A percentile compares a stretch with the other conserved stretches of the same genome.
phyloP scores from a whole-genome alignment of 92 coral and sea anemone species.

The Virgularia gustaviana region DNA sequence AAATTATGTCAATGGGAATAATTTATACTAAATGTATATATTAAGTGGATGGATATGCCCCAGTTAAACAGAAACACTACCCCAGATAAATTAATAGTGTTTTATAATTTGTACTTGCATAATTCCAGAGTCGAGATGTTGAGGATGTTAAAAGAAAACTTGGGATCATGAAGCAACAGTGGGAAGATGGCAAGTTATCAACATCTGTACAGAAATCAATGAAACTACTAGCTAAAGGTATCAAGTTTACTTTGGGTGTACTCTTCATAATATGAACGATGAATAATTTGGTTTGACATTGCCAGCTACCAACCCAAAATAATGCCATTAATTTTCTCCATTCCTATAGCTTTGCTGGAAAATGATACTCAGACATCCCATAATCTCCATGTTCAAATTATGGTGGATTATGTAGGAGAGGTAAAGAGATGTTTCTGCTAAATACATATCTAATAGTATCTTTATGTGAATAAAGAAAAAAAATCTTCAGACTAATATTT shows the following conservation, averaged over 20 bases:
- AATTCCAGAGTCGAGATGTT: slow-evolving; percentile 76
- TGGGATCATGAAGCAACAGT: slow-evolving; percentile 77
- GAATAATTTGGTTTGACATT: no score
- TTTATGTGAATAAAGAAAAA: not conserved
- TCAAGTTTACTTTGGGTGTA: not conserved
- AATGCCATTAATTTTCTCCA: no score
- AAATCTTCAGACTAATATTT: no score
- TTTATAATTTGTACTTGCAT: no score
- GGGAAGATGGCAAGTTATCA: slow-evolving; percentile 80
- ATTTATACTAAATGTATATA: no score
- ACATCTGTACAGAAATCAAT: slow-evolving; percentile 77
- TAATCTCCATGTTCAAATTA: slow-evolving; percentile 75
- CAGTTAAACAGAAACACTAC: no score
- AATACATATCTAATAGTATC: not conserved
- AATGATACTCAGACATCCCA: slow-evolving; percentile 85
- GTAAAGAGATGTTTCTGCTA: slow-evolving; percentile 29
- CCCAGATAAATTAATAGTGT: no score
- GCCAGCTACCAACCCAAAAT: no score
- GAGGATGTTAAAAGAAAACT: slow-evolving; percentile 80
- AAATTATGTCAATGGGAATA: no score
- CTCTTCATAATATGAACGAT: no score
- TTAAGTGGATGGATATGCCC: no score
- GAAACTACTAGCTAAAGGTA: slow-evolving; percentile 87
- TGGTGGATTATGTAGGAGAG: slow-evolving; percentile 95
- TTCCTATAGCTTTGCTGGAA: slow-evolving; percentile 83